phyloP scores from a whole-genome alignment of 2,888 invertebrate species.

The Gastracanthus pulcherrimus region DNA sequence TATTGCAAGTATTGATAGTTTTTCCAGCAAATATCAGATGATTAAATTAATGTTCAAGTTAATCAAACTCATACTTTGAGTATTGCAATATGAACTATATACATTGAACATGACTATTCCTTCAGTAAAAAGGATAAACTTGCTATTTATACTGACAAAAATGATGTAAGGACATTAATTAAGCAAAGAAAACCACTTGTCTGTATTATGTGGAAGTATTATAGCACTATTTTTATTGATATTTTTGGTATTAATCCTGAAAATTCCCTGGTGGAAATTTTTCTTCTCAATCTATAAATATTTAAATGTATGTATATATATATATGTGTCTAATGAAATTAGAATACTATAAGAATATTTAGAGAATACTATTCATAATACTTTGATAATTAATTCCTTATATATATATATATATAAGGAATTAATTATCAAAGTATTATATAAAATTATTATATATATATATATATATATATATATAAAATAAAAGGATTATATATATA shows the following conservation, averaged over 20 bases:
- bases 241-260: neutral
- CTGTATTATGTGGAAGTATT: constrained; percentile 32
- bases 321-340: no score
- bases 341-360: neutral
- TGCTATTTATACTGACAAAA: constrained; percentile 10
- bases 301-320: neutral
- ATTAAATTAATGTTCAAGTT: neutral
- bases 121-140: neutral
- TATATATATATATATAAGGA: no score
- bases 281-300: neutral
- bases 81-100: neutral
- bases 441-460: neutral
- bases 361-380: neutral
- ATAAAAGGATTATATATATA: no score
- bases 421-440: neutral
- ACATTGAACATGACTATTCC: neutral
- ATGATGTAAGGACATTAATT: neutral
- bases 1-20: neutral
- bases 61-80: neutral
- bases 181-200: neutral
- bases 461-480: no score
- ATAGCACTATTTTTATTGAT: constrained; percentile 15
- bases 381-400: neutral
- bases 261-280: neutral
- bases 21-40: neutral